phyloP scores from a whole-genome alignment of 2,113 vertebrate genomes.

The Ellobius talpinus region DNA sequence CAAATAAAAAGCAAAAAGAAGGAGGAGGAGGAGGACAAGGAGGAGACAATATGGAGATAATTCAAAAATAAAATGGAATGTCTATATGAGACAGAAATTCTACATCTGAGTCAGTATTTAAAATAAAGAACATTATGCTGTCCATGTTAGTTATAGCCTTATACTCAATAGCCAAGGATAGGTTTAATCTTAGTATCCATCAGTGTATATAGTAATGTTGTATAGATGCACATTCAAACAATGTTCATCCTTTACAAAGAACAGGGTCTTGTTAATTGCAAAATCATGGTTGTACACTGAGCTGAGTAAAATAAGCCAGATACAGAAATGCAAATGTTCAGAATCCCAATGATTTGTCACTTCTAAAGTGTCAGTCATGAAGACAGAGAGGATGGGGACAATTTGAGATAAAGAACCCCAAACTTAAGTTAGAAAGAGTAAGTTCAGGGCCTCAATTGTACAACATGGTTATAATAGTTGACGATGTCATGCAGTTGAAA shows the following conservation, averaged over 20 bases:
- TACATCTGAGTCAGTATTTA: neutral
- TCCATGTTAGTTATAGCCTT: neutral
- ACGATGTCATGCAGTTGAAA: neutral
- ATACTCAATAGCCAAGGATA: neutral
- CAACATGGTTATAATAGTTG: neutral
- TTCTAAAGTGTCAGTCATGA: neutral
- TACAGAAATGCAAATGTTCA: neutral
- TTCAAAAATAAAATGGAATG: neutral
- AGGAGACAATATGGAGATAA: neutral
- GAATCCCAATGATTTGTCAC: neutral
- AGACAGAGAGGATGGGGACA: neutral
- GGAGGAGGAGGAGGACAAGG: neutral
- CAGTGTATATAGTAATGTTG: neutral
- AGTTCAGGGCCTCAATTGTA: neutral
- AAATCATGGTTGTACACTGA: neutral
- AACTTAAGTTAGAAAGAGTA: neutral
- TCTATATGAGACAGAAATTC: neutral
- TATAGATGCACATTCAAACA: neutral
- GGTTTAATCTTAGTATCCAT: neutral
- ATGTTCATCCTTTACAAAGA: neutral
- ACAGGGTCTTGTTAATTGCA: neutral
- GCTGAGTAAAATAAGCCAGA: neutral
- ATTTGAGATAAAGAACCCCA: neutral
- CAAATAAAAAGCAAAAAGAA: too few species aligned
- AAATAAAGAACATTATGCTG: neutral